Evolutionary conservation across 2,888 invertebrate species (phyloP), one percentile per base, ranked within the genome.

Genomic region (Harpalus rufipes): DNA sequence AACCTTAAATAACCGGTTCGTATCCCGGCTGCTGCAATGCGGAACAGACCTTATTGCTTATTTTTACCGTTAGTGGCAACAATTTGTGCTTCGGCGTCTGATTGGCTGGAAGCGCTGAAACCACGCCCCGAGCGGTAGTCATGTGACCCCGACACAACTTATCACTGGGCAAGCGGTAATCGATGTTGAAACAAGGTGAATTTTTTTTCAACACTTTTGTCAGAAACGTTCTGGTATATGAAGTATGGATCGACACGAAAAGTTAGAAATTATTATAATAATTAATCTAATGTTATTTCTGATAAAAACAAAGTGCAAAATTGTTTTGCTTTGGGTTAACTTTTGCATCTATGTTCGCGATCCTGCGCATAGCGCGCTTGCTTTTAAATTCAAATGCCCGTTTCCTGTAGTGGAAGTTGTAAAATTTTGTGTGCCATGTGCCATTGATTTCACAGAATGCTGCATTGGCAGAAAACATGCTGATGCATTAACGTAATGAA

Each of bases 1-100:
- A 85, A 85, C 85, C 85, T 85, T 21, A 85, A 80, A 79, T 79
- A 80, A 59, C 80, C 80, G 80, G 68, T 85, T 80, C 68, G 76
- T 76, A 72, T 80, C 85, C 85, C 72, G 85, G 85, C 61, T 59
- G 72, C 80, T 85, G 85, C 85, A 85, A 80, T 85, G 85, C 85
- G 85, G 85, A 85, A 85, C 85, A 80, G 80, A 85, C 65, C 85
- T 85, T 85, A 85, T 85, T 85, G 85, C 85, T 80, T 72, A 85
- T 85, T 85, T 85, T 85, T 85, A 85, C 80, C 72, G 80, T 84
- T 68, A 85, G 85, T 80, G 85, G 80, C 80, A 85, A 79, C 79
- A 68, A 59, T 68, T 68, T 58, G 79, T 58, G 58, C 58, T 44
- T 58, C 16, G 14, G 1, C 39, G 58, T 41, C 8, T 16, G 80